Conservation (phyloP, 1,140 invertebrate species). For the Scaptomyza graminum region DNA sequence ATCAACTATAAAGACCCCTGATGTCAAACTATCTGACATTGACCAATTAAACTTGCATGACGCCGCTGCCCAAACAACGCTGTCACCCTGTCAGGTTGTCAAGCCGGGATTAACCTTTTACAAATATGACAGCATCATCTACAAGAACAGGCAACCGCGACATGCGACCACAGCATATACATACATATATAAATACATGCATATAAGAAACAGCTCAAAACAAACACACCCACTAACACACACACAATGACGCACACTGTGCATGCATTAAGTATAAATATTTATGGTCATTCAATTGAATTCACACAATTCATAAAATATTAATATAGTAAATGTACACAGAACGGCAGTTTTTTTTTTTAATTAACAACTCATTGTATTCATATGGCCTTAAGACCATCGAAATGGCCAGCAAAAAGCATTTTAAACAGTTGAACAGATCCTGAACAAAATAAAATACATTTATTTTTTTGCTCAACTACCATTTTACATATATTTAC, state of each 20-base stretch:
- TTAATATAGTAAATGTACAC: slow-evolving; percentile 6
- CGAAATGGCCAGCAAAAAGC: background rate
- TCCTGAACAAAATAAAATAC: background rate
- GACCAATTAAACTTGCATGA: slow-evolving; percentile 64
- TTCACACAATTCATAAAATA: slow-evolving; percentile 24
- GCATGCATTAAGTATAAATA: slow-evolving; percentile 31
- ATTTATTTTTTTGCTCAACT: background rate
- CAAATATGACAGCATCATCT: slow-evolving; percentile 33
- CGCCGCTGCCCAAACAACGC: slow-evolving; percentile 17
- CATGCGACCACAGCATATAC: slow-evolving; percentile 25
- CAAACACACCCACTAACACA: slow-evolving; percentile 6
- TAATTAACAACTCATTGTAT: slow-evolving; percentile 19
- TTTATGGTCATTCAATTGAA: slow-evolving; percentile 38
- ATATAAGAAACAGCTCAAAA: slow-evolving; percentile 1
- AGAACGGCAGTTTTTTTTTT: slow-evolving; percentile 5
- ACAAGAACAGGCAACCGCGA: slow-evolving; percentile 18
- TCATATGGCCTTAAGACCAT: background rate
- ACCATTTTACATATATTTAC: too few relatives aligned
- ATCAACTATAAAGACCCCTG: slow-evolving; percentile 49
- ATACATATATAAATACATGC: background rate
- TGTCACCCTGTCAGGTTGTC: slow-evolving; percentile 59
- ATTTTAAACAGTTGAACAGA: background rate
- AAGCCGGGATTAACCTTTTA: slow-evolving; percentile 61
- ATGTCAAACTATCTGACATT: slow-evolving; percentile 68
- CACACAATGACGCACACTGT: background rate